These are phyloP conservation scores for Saturnia pavonia DNA, from an alignment of 2,888 invertebrate species.

Conservation along the genomic window DNA sequence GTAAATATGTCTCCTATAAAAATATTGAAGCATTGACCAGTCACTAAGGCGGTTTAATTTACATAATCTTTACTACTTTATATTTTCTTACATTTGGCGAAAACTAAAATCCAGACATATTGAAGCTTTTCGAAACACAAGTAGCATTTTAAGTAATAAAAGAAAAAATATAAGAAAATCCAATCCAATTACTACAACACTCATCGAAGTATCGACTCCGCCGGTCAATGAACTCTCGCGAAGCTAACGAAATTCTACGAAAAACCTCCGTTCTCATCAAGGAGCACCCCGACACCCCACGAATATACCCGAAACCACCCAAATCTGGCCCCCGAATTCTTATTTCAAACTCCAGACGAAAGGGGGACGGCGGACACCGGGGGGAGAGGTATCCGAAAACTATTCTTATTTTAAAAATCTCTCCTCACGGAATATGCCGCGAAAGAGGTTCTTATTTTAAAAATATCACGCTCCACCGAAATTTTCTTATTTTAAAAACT, in stretches of 20 bases:
- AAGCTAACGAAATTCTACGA: slow-evolving; percentile 78
- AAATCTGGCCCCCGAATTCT: slow-evolving; percentile 78
- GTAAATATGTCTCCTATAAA: no score
- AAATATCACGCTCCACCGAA: slow-evolving; percentile 82
- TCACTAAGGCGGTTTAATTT: no score
- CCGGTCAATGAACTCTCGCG: slow-evolving; percentile 65
- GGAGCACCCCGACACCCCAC: slow-evolving; percentile 70
- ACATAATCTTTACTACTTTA: not conserved
- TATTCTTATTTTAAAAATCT: slow-evolving; percentile 81
- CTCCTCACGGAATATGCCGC: slow-evolving; percentile 81
- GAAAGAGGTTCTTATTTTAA: slow-evolving; percentile 81
- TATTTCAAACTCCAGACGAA: slow-evolving; percentile 79
- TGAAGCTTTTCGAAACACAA: not conserved
- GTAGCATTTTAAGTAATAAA: not conserved
- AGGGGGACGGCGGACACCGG: slow-evolving; percentile 52
- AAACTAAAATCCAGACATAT: not conserved
- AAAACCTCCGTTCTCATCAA: slow-evolving; percentile 80
- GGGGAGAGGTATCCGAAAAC: slow-evolving; percentile 74
- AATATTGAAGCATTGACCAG: no score
- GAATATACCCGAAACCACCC: slow-evolving; percentile 69
- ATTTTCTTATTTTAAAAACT: slow-evolving; percentile 80
- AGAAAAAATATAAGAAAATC: slow-evolving; percentile 21
- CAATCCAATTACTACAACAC: slow-evolving; percentile 72
- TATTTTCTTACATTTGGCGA: not conserved
- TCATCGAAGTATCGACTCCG: slow-evolving; percentile 74